Conservation (phyloP, 1,140 invertebrate genomes). For the Helicoverpa zea region DNA sequence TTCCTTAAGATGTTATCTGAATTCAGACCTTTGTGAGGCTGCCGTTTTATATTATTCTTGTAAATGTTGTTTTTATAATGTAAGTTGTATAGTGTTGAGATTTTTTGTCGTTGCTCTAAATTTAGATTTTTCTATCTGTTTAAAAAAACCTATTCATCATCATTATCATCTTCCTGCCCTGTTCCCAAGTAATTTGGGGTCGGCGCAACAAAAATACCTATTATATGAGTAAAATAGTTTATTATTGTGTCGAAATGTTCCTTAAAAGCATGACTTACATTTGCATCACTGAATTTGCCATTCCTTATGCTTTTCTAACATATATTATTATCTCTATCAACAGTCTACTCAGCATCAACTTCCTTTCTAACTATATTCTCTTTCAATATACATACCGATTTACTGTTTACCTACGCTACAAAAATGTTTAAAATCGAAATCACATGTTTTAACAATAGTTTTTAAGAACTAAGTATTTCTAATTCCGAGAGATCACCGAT, state of each 20-base stretch:
- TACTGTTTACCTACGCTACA: not conserved
- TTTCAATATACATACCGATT: not conserved
- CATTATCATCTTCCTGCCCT: too few species aligned
- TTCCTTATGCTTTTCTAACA: too few species aligned
- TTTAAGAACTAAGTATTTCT: slow-evolving; percentile 26
- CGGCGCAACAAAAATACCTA: too few species aligned
- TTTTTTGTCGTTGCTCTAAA: not conserved
- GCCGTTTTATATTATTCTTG: slow-evolving; percentile 4
- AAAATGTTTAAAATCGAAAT: slow-evolving; percentile 10
- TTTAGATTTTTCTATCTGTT: not conserved
- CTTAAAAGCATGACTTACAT: too few species aligned
- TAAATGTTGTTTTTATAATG: slow-evolving; percentile 12
- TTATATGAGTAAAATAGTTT: too few species aligned
- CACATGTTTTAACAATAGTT: slow-evolving; percentile 31
- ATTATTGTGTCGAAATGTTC: too few species aligned
- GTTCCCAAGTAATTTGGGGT: too few species aligned
- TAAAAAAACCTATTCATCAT: not conserved
- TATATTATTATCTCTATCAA: too few species aligned
- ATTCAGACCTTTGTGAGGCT: not conserved
- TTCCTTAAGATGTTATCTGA: slow-evolving; percentile 18
- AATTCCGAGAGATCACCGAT: slow-evolving; percentile 17
- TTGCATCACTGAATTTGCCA: too few species aligned
- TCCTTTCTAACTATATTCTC: not conserved
- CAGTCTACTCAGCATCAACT: too few species aligned
- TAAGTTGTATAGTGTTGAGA: not conserved